These are phyloP conservation scores for Pterostichus niger DNA, from an alignment of 2,888 invertebrate species.

Conservation along the genomic window DNA sequence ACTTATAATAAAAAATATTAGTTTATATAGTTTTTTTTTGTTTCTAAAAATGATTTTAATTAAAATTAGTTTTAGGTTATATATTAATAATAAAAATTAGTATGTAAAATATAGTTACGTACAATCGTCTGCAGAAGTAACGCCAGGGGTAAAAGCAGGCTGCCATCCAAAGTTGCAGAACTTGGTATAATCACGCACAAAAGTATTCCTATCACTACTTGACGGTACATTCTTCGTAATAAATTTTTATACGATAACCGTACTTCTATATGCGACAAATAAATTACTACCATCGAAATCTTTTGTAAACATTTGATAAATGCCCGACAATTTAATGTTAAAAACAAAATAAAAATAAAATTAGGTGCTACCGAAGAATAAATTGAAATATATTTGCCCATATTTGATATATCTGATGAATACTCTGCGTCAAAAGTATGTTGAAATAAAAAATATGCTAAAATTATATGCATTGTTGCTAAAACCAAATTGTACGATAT, in stretches of 20 bases:
- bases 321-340: neutral
- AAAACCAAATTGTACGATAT: neutral
- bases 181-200: conserved; percentile 65
- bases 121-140: conserved; percentile 1
- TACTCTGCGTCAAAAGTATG: neutral
- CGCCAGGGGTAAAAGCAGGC: conserved; percentile 3
- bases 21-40: too few relatives aligned
- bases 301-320: conserved; percentile 10
- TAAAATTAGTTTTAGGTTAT: too few relatives aligned
- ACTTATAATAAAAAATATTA: too few relatives aligned
- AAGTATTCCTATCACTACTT: conserved; percentile 63
- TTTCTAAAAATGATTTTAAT: too few relatives aligned
- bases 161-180: conserved; percentile 24
- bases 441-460: conserved; percentile 26
- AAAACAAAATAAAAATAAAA: conserved; percentile 20
- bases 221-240: neutral
- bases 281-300: conserved; percentile 1
- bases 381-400: conserved; percentile 9
- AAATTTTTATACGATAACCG: conserved; percentile 14
- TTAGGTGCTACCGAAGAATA: conserved; percentile 29
- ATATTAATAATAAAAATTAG: too few relatives aligned
- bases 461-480: conserved; percentile 1
- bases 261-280: conserved; percentile 28
- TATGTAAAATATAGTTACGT: neutral
- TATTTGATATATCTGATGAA: conserved; percentile 29